Evolutionary conservation across 2,888 invertebrate genomes (phyloP), one percentile per base, ranked within the genome.

Genomic region (Cantharis lateralis): DNA sequence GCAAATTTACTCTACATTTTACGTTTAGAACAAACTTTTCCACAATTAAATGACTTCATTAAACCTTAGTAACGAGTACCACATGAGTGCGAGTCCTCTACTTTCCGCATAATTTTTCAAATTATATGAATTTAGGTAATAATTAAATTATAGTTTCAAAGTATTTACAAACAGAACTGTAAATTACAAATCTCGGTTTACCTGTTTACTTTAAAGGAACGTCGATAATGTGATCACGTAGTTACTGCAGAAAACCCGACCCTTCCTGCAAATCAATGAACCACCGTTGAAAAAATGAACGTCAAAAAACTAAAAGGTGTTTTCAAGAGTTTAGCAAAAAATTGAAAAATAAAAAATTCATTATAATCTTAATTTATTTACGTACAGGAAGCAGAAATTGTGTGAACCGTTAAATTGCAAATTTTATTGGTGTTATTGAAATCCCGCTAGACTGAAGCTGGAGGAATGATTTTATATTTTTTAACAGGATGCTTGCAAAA

Each of bases 1-100:
- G 28, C 74, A 32, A 69, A 70, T 74, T 74, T 70, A 63, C 70
- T 74, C 63, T 68, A 74, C 69, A 64, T 70, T 74, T 70, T 74
- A 74, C 62, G 63, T 62, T 28, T 28, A 75, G 62, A 71, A 48
- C 71, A 62, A 70, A 75, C 66, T 75, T 75, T 71, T 75, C 32
- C 68, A 73, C 63, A 69, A 63, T 62, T 69, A 62, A 74, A 69
- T 26, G 26, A 24, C 70, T 74, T 66, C n/a, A 66, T 66, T 66
- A 20, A 66, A 24, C 64, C 18, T 11, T 24, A 18, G 13, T 66
- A 66, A 66, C 20, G 64, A 66, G 13, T 20, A 20, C n/a, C 18
- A 66, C 64, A 18, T 66, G 64, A 66, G 20, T n/a, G 24, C 7
- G n/a, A 66, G 64, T 15, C n/a, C 20, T n/a, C 48, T 9, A 48